phyloP scores from a whole-genome alignment of 35 echinoderm and acorn worm genomes.

The Holothuria glaberrima region DNA sequence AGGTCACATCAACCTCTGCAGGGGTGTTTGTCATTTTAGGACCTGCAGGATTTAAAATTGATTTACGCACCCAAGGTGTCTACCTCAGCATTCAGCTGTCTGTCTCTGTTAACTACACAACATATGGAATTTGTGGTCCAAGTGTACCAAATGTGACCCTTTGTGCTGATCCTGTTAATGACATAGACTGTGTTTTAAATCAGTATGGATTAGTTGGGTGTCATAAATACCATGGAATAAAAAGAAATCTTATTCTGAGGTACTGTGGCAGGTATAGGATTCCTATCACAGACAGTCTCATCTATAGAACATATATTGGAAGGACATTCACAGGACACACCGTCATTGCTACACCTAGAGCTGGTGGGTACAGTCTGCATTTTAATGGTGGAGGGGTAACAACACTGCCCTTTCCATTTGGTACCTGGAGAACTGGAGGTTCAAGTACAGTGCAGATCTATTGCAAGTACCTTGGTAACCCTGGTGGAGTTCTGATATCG shows the following conservation, averaged over 20 bases:
- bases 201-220: constrained; percentile 63
- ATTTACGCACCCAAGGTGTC: constrained; percentile 58
- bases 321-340: constrained; percentile 6
- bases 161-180: constrained; percentile 60
- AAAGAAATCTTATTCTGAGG: neutral
- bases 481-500: constrained; percentile 73
- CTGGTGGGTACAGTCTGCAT: constrained; percentile 68
- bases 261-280: constrained; percentile 59
- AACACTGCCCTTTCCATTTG: constrained; percentile 47
- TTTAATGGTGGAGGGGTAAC: constrained; percentile 73
- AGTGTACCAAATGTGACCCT: constrained; percentile 37
- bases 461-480: constrained; percentile 18
- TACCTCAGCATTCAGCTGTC: constrained; percentile 73
- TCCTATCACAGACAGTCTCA: constrained; percentile 44
- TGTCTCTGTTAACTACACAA: constrained; percentile 14
- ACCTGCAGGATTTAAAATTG: constrained; percentile 57
- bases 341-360: constrained; percentile 21
- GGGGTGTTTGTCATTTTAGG: constrained; percentile 67
- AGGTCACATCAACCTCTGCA: neutral
- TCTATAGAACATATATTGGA: constrained; percentile 32
- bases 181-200: constrained; percentile 66
- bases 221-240: constrained; percentile 35
- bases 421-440: constrained; percentile 1
- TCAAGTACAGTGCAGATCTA: constrained; percentile 72
- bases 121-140: constrained; percentile 81